Evolutionary conservation across 2,113 vertebrate species (phyloP).

Genomic region (Cariama cristata): DNA sequence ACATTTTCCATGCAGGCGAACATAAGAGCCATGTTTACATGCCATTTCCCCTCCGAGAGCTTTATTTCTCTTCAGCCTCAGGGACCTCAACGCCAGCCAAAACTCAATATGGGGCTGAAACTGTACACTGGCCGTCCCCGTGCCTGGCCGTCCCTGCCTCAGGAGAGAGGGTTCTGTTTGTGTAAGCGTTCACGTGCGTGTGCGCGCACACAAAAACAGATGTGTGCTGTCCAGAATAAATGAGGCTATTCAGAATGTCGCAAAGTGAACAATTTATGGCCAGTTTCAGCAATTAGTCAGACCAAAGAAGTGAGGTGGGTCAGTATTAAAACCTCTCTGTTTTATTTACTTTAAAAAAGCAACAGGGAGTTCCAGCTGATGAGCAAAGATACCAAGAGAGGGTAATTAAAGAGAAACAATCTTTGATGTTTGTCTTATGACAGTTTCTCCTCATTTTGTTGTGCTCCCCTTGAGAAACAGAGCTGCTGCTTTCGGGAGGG

Average conservation of each 20-base stretch:
- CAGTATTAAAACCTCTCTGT: conserved; percentile 24
- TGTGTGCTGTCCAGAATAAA: conserved; percentile 66
- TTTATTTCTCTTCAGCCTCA: conserved; percentile 59
- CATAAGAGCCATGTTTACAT: background rate
- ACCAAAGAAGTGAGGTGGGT: conserved; percentile 36
- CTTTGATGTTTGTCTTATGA: conserved; percentile 44
- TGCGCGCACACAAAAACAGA: conserved; percentile 23
- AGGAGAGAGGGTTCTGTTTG: conserved; percentile 27
- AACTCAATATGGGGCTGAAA: conserved; percentile 65
- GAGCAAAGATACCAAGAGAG: conserved; percentile 25
- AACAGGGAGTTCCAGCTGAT: conserved; percentile 59
- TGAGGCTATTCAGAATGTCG: conserved; percentile 59
- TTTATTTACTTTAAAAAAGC: conserved; percentile 56
- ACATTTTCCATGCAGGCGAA: background rate
- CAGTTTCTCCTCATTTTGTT: background rate
- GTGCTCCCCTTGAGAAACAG: background rate
- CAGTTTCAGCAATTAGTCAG: conserved; percentile 62
- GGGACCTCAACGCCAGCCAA: conserved; percentile 53
- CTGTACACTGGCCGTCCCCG: background rate
- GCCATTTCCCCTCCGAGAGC: conserved; percentile 21
- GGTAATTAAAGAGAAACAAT: conserved; percentile 72
- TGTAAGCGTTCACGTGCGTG: background rate
- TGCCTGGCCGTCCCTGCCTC: background rate
- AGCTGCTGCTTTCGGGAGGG: background rate
- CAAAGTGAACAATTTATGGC: conserved; percentile 63